phyloP scores from a whole-genome alignment of 2,113 vertebrate genomes.

The Thinocorus orbignyianus region DNA sequence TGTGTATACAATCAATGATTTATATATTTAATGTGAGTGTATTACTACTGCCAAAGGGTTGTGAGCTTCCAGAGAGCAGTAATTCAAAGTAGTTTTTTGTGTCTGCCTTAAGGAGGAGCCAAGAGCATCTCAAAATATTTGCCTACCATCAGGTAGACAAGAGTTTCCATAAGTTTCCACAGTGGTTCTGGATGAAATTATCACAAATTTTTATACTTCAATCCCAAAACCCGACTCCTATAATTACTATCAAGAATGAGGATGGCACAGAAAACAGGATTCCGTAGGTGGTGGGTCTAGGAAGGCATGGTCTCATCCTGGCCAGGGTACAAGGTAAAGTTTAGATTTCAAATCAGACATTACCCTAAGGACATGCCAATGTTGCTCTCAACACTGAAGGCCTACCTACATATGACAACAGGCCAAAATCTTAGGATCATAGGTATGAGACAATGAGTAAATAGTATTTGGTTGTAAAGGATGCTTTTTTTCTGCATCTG shows the following conservation, averaged over 20 bases:
- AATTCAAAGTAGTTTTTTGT: not conserved
- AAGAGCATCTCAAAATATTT: not conserved
- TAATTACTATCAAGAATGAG: not conserved
- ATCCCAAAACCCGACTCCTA: not conserved
- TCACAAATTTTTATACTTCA: not conserved
- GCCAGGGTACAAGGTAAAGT: not conserved
- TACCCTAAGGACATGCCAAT: not conserved
- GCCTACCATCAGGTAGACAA: not conserved
- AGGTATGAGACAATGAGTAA: not conserved
- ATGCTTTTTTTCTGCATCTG: not conserved
- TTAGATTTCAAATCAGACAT: not conserved
- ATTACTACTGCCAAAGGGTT: not conserved
- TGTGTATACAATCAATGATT: not conserved
- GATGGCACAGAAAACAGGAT: not conserved
- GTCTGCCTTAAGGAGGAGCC: not conserved
- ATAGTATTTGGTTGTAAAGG: not conserved
- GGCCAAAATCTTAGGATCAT: not conserved
- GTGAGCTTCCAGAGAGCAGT: not conserved
- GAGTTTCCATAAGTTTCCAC: not conserved
- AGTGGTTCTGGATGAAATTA: not conserved
- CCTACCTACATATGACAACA: not conserved
- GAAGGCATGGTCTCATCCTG: not conserved
- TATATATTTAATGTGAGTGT: not conserved
- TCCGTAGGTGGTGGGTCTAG: not conserved
- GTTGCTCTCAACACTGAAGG: not conserved